Base-by-base conservation (phyloP, 2,797 vertebrate genomes). In the Halcyon smyrnensis region DNA sequence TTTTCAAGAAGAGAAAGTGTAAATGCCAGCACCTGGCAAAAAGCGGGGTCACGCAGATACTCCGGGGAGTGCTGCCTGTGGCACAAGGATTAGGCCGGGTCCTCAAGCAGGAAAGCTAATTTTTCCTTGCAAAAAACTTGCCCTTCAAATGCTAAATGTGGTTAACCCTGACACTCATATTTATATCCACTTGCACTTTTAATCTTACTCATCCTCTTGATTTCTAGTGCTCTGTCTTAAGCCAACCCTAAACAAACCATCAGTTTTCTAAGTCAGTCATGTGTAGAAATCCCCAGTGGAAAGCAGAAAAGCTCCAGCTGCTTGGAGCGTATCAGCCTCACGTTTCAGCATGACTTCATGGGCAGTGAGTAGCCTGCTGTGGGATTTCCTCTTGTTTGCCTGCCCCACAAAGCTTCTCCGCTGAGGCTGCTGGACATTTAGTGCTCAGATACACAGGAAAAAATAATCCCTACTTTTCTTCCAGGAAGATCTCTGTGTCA, bases 231-330 rank as follows among this genome's bases (percentile, higher is more conserved):
- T 93, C 43, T 87, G 54, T 78, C 89, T 92, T 85, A 93, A 93
- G 82, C 65, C 82, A 86, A 23, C 34, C 65, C 87, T 53, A 95
- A 85, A 93, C 69, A 95, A 93, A 86, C 50, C 76, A 65, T 81
- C 76, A 50, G 51, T 83, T 92, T 92, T 73, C 69, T 69, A 27
- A 86, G 65, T 43, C 2, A 92, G 82, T 43, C 57, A 28, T 70
- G 36, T 89, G 76, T 80, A 68, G 93, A 94, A 95, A 59, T 84
- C 62, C 69, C 41, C 13, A 14, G 59, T 25, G 63, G 51, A 92
- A 80, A 86, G 50, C 24, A 4, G 6, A 94, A 83, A 91, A 71
- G 59, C 57, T 91, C 59, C 89, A 90, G 87, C 62, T 95, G 93
- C 77, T 84, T 54, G 50, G 36, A 78, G 39, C 36, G 3, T 7